Conservation (phyloP, 2,113 vertebrate species). For the Cochlearius cochlearius region DNA sequence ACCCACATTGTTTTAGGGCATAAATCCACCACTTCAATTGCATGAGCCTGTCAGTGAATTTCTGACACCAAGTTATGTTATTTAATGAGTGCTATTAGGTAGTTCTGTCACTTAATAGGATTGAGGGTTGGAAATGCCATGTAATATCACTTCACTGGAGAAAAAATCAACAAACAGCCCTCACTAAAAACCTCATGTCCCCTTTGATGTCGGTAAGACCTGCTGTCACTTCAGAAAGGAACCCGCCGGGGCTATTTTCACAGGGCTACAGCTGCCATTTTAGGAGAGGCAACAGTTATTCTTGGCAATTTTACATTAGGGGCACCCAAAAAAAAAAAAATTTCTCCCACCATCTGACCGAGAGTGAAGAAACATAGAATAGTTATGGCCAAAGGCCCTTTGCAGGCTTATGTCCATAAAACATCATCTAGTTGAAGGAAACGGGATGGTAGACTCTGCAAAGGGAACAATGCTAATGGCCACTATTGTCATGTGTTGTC, state of each 20-base stretch:
- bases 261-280: slow-evolving; percentile 25
- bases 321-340: not conserved
- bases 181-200: not conserved
- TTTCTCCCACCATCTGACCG: not conserved
- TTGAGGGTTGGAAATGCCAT: slow-evolving; percentile 68
- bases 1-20: not conserved
- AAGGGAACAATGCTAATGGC: not conserved
- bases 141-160: slow-evolving; percentile 64
- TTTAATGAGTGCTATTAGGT: slow-evolving; percentile 69
- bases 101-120: slow-evolving; percentile 67
- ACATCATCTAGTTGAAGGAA: not conserved
- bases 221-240: slow-evolving; percentile 47
- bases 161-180: slow-evolving; percentile 66
- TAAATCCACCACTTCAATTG: slow-evolving; percentile 32
- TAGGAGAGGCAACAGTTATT: slow-evolving; percentile 33
- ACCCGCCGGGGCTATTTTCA: slow-evolving; percentile 27
- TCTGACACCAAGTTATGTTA: slow-evolving; percentile 63
- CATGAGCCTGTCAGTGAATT: slow-evolving; percentile 33
- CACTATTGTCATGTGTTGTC: not conserved
- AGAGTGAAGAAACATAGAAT: not conserved
- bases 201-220: slow-evolving; percentile 42
- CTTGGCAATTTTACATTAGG: slow-evolving; percentile 31
- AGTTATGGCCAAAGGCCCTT: not conserved
- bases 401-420: not conserved
- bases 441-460: not conserved